Conservation (phyloP, 30 jellyfish, hydroid and myxozoan species). For the Cassiopea andromeda region DNA sequence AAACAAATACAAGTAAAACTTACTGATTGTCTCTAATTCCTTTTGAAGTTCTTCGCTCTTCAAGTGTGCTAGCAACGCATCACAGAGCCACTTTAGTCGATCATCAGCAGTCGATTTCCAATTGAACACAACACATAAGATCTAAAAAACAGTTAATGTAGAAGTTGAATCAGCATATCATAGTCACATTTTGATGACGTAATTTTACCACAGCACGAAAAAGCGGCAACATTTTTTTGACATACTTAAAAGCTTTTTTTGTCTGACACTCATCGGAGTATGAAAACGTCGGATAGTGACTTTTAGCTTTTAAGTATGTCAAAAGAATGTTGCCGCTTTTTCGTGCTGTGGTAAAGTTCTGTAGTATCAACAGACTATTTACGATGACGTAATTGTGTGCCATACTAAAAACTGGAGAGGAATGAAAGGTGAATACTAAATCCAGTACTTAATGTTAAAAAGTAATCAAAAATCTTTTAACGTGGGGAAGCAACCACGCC, state of each 20-base stretch:
- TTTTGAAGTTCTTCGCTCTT: constrained; percentile 9
- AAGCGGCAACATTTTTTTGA: too few species aligned
- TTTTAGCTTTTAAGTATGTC: too few species aligned
- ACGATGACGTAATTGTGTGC: too few species aligned
- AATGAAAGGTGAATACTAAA: background rate
- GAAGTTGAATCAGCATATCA: too few species aligned
- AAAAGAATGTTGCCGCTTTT: too few species aligned
- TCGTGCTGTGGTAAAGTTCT: too few species aligned
- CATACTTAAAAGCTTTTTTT: too few species aligned
- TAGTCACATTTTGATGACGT: too few species aligned
- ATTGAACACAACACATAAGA: constrained; percentile 10
- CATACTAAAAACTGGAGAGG: background rate
- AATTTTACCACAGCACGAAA: too few species aligned
- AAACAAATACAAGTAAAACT: background rate
- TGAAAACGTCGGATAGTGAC: too few species aligned
- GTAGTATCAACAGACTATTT: too few species aligned
- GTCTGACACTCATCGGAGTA: too few species aligned
- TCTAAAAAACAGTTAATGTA: background rate
- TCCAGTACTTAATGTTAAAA: background rate
- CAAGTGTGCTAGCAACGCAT: constrained; percentile 17
- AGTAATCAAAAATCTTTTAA: background rate
- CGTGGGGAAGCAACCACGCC: background rate
- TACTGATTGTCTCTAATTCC: constrained; percentile 10
- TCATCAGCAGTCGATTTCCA: constrained; percentile 1
- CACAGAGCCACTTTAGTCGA: constrained; percentile 14